These are phyloP conservation scores for Podiceps cristatus DNA, from an alignment of 2,113 vertebrate species.

Conservation along the genomic window DNA sequence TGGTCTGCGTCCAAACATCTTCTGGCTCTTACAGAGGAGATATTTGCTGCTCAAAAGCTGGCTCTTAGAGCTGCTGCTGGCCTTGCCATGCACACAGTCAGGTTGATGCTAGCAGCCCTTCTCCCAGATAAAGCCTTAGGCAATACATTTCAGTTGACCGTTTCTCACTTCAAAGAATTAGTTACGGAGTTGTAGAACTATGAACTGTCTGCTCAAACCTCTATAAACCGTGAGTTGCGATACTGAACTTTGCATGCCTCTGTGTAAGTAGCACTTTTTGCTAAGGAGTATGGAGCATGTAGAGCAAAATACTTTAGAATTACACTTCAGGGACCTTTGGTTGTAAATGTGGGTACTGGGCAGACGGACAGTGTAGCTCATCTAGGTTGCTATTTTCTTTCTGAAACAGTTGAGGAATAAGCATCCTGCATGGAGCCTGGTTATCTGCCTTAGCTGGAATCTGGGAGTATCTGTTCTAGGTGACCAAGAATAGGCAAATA, in stretches of 20 bases:
- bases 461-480: neutral
- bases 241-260: neutral
- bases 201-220: neutral
- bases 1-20: neutral
- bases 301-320: neutral
- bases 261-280: neutral
- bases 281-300: neutral
- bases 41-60: neutral
- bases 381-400: neutral
- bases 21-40: neutral
- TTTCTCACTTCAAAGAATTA: neutral
- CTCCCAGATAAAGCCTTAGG: neutral
- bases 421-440: neutral
- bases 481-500: neutral
- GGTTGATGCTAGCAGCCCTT: neutral
- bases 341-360: neutral
- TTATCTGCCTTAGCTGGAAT: neutral
- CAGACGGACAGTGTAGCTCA: neutral
- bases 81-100: rapidly evolving
- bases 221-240: rapidly evolving
- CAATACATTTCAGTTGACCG: neutral
- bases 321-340: neutral
- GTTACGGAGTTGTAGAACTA: neutral
- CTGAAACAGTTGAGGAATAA: neutral
- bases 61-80: neutral